phyloP scores from a whole-genome alignment of 2,797 vertebrate genomes.

The Ceryle rudis region DNA sequence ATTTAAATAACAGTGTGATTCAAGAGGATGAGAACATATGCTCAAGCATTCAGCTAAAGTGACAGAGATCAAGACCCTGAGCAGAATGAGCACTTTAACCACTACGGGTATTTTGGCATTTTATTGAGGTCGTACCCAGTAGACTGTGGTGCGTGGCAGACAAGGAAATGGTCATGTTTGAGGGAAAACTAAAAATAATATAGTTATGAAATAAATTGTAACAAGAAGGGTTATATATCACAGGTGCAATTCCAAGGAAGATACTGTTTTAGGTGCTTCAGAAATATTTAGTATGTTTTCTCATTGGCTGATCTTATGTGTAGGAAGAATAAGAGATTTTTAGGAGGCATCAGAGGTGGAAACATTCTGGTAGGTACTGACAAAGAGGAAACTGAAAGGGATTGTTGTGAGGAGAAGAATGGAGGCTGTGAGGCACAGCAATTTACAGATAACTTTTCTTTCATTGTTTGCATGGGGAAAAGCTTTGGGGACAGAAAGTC shows the following conservation, averaged over 20 bases:
- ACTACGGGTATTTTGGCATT: not conserved
- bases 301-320: not conserved
- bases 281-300: not conserved
- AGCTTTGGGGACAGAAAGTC: not conserved
- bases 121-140: not conserved
- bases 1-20: not conserved
- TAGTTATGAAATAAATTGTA: not conserved
- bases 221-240: not conserved
- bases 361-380: not conserved
- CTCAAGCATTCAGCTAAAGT: not conserved
- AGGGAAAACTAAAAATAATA: not conserved
- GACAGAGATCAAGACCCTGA: not conserved
- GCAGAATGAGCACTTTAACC: not conserved
- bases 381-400: not conserved
- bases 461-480: not conserved
- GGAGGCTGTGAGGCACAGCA: not conserved
- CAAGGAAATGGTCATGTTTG: not conserved
- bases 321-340: not conserved
- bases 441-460: not conserved
- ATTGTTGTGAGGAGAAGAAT: fast-evolving
- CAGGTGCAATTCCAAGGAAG: not conserved
- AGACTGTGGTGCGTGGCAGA: not conserved
- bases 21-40: not conserved
- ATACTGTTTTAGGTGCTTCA: not conserved
- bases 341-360: not conserved